These are phyloP conservation scores for Bujurquina vittata DNA, from an alignment of 2,113 vertebrate species.

Conservation along the genomic window DNA sequence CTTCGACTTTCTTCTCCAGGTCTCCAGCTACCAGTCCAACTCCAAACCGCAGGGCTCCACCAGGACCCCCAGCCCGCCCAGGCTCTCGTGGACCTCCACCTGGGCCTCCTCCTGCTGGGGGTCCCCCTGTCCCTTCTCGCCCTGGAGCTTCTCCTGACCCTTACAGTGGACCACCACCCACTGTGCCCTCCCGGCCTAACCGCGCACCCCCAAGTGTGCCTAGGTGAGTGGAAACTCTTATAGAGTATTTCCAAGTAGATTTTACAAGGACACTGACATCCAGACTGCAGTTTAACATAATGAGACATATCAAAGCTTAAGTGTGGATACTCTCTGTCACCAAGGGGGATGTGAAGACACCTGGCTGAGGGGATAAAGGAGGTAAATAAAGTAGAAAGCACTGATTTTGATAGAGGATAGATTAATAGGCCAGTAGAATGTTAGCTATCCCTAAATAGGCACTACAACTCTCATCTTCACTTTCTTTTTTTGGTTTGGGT, in stretches of 20 bases:
- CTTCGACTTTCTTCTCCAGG: conserved; percentile 69
- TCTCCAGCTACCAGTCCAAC: conserved; percentile 97
- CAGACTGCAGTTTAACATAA: conserved; percentile 14
- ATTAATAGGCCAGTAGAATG: conserved; percentile 19
- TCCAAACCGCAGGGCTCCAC: conserved; percentile 94
- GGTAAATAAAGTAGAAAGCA: conserved; percentile 53
- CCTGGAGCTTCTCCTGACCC: conserved; percentile 96
- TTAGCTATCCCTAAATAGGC: conserved; percentile 22
- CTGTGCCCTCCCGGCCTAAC: conserved; percentile 96
- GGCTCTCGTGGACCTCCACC: conserved; percentile 93
- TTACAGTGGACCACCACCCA: conserved; percentile 91
- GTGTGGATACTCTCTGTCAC: conserved; percentile 63
- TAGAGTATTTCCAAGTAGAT: background rate
- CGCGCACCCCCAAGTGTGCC: conserved; percentile 96
- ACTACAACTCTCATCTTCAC: background rate
- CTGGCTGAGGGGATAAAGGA: conserved; percentile 59
- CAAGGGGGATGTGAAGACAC: conserved; percentile 74
- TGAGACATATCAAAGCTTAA: conserved; percentile 33
- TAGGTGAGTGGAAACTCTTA: conserved; percentile 85
- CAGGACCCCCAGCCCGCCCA: conserved; percentile 91
- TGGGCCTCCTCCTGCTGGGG: conserved; percentile 91
- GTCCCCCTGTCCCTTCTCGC: conserved; percentile 96
- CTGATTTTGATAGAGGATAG: conserved; percentile 42
- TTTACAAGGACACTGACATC: background rate
- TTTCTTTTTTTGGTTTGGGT: background rate